Base-by-base conservation (phyloP, 30 jellyfish, hydroid and myxozoan species). In the Thelohanellus kitauei region DNA sequence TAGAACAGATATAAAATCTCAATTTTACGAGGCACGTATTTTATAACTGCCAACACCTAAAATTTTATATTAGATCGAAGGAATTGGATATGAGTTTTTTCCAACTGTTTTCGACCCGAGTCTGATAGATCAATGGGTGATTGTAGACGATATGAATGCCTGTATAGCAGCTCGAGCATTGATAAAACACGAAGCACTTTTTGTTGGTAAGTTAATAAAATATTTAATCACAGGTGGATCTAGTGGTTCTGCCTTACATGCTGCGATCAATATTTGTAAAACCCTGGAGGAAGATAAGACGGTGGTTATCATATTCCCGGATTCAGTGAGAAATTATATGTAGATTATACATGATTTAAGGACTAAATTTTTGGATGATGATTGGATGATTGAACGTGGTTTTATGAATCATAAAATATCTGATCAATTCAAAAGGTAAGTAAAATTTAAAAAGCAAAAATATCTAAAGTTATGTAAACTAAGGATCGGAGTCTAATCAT, bases 41-140 rank as follows among this genome's bases (percentile, higher is more conserved):
- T n/a, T n/a, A n/a, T n/a, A n/a, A n/a, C n/a, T n/a, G n/a, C n/a
- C n/a, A n/a, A n/a, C n/a, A n/a, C n/a, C n/a, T n/a, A n/a, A n/a
- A n/a, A n/a, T n/a, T n/a, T n/a, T n/a, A n/a, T n/a, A n/a, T n/a
- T n/a, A n/a, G n/a, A n/a, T 78, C 17, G 97, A 78, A 47, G 97
- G 97, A 2, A 78, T 78, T 52, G 97, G 97, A 12, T 78, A 78
- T 35, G 97, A 78, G 30, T 78, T 78, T 35, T 57, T 78, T 17
- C 97, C 97, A 32, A 63, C 97, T 5, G 97, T 78, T 18, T 38
- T 78, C 47, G 97, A 78, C 20, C 45, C 88, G 21, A 56, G 30
- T 16, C 62, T 33, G 14, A 87, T 78, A 15, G 89, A 64, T 47
- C 38, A 56, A 2, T 78, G 97, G 97, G 42, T 78, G 20, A 78